A percentile compares a stretch with the other conserved stretches of the same genome.
Conservation (phyloP, 2,113 vertebrate genomes). For the Galbula dea region DNA sequence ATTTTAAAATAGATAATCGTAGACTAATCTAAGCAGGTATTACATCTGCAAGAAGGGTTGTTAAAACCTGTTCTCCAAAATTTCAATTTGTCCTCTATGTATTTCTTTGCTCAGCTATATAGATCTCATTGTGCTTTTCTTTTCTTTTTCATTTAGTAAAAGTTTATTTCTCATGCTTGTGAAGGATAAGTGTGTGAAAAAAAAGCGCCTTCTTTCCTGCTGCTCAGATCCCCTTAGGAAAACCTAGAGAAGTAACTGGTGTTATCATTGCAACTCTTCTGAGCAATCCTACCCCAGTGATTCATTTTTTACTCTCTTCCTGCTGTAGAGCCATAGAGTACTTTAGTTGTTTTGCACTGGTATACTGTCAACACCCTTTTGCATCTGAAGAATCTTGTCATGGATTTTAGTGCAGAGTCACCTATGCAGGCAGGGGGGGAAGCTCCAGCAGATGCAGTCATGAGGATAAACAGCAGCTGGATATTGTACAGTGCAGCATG, state of each 20-base stretch:
- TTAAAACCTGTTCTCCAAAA: background rate
- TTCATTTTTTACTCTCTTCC: background rate
- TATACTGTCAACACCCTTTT: background rate
- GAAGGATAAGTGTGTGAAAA: background rate
- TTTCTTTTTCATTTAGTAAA: background rate
- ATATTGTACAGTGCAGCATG: constrained; percentile 27
- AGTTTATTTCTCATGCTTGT: background rate
- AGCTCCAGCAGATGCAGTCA: background rate
- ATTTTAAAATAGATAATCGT: constrained; percentile 10
- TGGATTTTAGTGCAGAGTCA: background rate
- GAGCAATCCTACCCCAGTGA: background rate
- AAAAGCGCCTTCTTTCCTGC: accelerated
- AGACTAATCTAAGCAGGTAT: constrained; percentile 23
- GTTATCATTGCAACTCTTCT: background rate
- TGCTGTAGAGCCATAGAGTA: background rate
- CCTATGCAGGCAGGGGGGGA: background rate
- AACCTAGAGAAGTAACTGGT: background rate
- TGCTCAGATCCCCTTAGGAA: background rate
- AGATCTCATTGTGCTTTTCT: background rate
- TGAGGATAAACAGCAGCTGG: constrained; percentile 66
- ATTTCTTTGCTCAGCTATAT: background rate
- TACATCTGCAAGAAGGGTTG: background rate
- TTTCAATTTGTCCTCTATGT: constrained; percentile 13
- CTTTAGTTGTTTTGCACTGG: background rate
- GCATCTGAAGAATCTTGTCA: background rate